Evolutionary conservation across 2,797 vertebrate genomes (phyloP).

Genomic region (Glyptemys insculpta): DNA sequence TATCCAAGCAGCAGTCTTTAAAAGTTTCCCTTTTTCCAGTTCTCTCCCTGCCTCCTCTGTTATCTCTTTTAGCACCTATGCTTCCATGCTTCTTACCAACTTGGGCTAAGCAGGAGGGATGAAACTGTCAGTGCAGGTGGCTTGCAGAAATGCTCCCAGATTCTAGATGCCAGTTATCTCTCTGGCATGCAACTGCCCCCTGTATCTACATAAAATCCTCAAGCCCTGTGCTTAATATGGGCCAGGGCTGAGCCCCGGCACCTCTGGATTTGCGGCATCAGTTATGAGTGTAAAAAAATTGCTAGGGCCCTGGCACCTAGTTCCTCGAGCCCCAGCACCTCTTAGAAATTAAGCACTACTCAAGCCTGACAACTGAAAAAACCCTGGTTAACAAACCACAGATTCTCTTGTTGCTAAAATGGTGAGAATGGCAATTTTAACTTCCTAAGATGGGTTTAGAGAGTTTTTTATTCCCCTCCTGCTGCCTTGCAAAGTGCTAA

Average conservation of each 20-base stretch:
- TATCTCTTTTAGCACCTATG: neutral
- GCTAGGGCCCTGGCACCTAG: too few relatives aligned
- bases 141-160: neutral
- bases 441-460: rapidly evolving
- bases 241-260: neutral
- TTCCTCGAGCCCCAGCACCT: too few relatives aligned
- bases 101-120: neutral
- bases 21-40: neutral
- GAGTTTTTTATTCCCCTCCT: neutral
- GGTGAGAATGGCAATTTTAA: neutral
- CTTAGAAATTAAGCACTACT: neutral
- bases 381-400: neutral
- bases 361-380: neutral
- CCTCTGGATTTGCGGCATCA: too few relatives aligned
- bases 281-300: too few relatives aligned
- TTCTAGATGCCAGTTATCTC: neutral
- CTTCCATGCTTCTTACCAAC: neutral
- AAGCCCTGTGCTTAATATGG: too few relatives aligned
- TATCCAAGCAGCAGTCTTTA: neutral
- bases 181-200: neutral
- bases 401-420: neutral
- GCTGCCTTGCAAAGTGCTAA: neutral
- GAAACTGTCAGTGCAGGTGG: neutral
- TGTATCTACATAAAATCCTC: neutral
- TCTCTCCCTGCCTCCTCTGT: rapidly evolving